Percentiles rank a stretch among this genome's conserved stretches.
These are phyloP conservation scores for Lacerta viridis DNA, from an alignment of 2,797 vertebrate species.

Conservation along the genomic window DNA sequence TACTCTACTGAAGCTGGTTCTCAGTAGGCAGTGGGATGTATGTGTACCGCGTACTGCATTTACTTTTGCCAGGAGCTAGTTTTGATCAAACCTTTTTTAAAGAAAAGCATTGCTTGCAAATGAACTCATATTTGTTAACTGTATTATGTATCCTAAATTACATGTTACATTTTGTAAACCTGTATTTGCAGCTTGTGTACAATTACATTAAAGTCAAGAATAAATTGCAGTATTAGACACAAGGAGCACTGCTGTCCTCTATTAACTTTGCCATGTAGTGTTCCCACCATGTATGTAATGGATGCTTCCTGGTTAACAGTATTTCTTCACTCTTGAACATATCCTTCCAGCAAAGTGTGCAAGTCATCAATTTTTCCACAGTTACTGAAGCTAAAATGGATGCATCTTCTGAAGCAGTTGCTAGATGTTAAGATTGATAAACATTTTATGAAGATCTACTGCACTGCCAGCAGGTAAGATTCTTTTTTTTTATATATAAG, in stretches of 20 bases:
- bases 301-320: neutral
- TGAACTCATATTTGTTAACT: conserved; percentile 3
- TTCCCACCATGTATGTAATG: neutral
- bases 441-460: neutral
- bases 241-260: neutral
- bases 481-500: too few species aligned
- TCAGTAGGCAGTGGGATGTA: neutral
- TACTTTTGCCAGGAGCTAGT: conserved; percentile 13
- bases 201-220: conserved; percentile 12
- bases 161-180: neutral
- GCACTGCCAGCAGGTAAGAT: neutral
- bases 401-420: neutral
- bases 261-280: neutral
- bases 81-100: neutral
- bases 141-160: neutral
- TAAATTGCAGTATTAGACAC: conserved; percentile 22
- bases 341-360: neutral
- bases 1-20: neutral
- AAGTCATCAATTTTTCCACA: neutral
- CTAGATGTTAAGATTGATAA: neutral
- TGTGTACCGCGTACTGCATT: neutral
- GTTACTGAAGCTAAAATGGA: neutral
- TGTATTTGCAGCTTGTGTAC: conserved; percentile 14
- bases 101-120: conserved; percentile 6
- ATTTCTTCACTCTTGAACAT: neutral